phyloP scores from a whole-genome alignment of 2,888 invertebrate genomes.

The Cylindroiulus punctatus region DNA sequence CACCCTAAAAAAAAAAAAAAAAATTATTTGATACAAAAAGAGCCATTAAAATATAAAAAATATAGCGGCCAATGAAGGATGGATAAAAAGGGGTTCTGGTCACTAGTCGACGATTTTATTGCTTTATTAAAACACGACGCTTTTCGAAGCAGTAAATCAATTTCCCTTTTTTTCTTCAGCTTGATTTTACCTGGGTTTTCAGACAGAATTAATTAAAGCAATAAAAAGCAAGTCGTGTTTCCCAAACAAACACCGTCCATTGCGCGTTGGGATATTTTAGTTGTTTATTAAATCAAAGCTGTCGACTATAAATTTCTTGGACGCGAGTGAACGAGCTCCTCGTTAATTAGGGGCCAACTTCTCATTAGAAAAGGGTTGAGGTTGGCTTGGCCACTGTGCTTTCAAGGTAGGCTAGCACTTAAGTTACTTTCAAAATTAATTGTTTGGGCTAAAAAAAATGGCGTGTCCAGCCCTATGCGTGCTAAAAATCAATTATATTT shows the following conservation, averaged over 20 bases:
- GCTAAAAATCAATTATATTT: not conserved
- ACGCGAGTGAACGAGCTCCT: not conserved
- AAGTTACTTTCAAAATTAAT: not conserved
- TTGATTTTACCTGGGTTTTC: not conserved
- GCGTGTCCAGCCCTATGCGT: not conserved
- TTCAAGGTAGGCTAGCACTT: not conserved
- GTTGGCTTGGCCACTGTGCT: not conserved
- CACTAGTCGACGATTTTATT: constrained; percentile 4
- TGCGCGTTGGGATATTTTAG: not conserved
- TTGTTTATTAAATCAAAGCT: not conserved
- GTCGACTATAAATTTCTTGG: not conserved
- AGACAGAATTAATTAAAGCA: not conserved
- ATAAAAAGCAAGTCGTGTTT: constrained; percentile 10
- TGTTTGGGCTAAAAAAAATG: not conserved
- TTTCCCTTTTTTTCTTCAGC: not conserved
- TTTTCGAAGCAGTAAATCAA: constrained; percentile 11
- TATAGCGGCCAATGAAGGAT: not conserved
- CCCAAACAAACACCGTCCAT: constrained; percentile 8
- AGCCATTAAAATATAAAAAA: not conserved
- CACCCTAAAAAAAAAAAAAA: constrained; percentile 74
- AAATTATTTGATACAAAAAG: not conserved
- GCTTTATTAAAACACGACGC: not conserved
- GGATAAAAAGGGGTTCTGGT: not conserved
- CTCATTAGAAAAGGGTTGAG: not conserved
- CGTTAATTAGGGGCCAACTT: not conserved